phyloP scores from a whole-genome alignment of 1,140 invertebrate genomes.

The Drosophila chauvacae region DNA sequence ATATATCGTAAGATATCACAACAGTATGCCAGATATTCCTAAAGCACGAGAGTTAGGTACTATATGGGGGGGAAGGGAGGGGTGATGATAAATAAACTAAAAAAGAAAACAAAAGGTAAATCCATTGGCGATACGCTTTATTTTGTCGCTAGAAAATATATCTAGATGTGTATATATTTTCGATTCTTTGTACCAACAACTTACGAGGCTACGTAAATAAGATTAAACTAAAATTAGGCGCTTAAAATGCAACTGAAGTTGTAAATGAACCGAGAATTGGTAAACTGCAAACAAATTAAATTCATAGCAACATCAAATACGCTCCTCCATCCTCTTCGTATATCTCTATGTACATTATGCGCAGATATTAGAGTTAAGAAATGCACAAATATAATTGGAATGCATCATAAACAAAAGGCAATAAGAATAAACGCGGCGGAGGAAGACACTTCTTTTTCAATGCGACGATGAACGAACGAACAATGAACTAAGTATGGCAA shows the following conservation, averaged over 20 bases:
- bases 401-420: slow-evolving; percentile 72
- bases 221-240: slow-evolving; percentile 61
- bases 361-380: slow-evolving; percentile 62
- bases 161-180: slow-evolving; percentile 54
- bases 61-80: slow-evolving; percentile 18
- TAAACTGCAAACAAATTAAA: slow-evolving; percentile 51
- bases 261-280: slow-evolving; percentile 47
- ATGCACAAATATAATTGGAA: slow-evolving; percentile 72
- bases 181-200: slow-evolving; percentile 81
- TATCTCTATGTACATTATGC: slow-evolving; percentile 57
- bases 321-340: slow-evolving; percentile 42
- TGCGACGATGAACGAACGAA: slow-evolving; percentile 28
- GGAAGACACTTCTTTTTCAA: slow-evolving; percentile 71
- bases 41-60: slow-evolving; percentile 71
- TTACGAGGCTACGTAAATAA: slow-evolving; percentile 68
- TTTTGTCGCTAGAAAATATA: slow-evolving; percentile 66
- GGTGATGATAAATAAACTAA: slow-evolving; percentile 19
- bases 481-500: slow-evolving; percentile 70
- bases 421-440: slow-evolving; percentile 50
- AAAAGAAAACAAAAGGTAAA: slow-evolving; percentile 43
- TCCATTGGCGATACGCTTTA: slow-evolving; percentile 78
- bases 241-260: slow-evolving; percentile 70
- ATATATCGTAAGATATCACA: slow-evolving; percentile 74
- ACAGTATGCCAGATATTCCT: slow-evolving; percentile 73
- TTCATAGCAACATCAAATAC: slow-evolving; percentile 64